phyloP scores from a whole-genome alignment of 1,140 invertebrate species.

The Phthorimaea operculella region DNA sequence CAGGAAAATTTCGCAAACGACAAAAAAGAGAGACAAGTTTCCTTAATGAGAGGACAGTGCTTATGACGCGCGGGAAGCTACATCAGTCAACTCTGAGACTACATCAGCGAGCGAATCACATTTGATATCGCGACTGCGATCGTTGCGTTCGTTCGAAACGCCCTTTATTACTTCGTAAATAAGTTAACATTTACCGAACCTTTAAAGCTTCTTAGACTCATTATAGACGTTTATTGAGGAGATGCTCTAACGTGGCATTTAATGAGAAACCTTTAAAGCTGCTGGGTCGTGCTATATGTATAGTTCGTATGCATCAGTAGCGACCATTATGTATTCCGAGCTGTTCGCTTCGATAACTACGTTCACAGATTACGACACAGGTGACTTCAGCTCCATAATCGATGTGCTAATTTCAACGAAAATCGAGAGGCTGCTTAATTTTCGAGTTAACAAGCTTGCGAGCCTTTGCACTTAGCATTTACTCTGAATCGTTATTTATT shows the following conservation, averaged over 20 bases:
- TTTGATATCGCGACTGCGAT: not conserved
- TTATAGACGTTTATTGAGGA: no score
- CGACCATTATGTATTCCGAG: not conserved
- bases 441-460: no score
- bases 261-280: no score
- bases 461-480: no score
- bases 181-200: no score
- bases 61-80: not conserved
- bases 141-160: not conserved
- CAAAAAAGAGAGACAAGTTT: slow-evolving; percentile 1
- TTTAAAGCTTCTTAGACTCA: no score
- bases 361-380: not conserved
- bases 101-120: not conserved
- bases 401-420: not conserved
- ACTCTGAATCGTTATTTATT: no score
- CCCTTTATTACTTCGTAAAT: no score
- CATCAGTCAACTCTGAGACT: not conserved
- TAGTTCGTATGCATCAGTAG: not conserved
- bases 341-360: not conserved
- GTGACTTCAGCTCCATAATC: not conserved
- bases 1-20: not conserved
- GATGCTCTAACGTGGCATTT: no score
- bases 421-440: not conserved
- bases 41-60: not conserved
- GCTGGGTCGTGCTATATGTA: not conserved